Percentiles rank a stretch among this genome's conserved stretches.
These are phyloP conservation scores for Aurelia sp. DNA, from an alignment of 30 jellyfish, hydroid and myxozoan species.

Conservation along the genomic window DNA sequence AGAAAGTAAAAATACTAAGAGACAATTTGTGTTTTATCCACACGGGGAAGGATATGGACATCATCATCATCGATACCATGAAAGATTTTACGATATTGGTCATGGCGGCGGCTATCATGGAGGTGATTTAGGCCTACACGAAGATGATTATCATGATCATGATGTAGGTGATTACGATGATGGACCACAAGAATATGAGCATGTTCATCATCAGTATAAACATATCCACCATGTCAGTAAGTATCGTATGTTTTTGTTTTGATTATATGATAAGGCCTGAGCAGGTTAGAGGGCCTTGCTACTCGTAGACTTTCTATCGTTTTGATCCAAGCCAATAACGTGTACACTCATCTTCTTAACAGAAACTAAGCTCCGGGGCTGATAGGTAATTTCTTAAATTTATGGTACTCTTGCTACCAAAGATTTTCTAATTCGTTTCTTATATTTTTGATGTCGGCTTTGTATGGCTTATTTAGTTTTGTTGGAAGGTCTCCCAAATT, in stretches of 20 bases:
- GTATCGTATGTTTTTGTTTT: neutral
- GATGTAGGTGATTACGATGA: constrained; percentile 54
- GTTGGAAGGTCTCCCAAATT: no score
- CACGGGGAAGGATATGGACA: constrained; percentile 77
- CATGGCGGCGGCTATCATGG: constrained; percentile 13
- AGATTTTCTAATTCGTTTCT: no score
- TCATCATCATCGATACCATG: constrained; percentile 59
- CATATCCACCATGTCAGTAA: constrained; percentile 88
- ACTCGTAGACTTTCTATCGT: no score
- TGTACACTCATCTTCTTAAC: no score
- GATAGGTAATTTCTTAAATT: no score
- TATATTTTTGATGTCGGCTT: no score
- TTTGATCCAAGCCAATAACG: no score
- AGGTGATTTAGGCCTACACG: constrained; percentile 38
- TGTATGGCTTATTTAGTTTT: no score
- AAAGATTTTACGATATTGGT: neutral
- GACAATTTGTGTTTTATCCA: constrained; percentile 92
- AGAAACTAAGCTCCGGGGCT: no score
- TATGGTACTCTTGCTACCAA: no score
- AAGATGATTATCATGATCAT: constrained; percentile 50
- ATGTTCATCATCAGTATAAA: constrained; percentile 80
- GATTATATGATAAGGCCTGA: no score
- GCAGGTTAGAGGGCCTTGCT: no score
- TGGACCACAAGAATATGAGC: constrained; percentile 70
- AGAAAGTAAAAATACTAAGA: constrained; percentile 60